A percentile compares a stretch with the other conserved stretches of the same genome.
phyloP scores from a whole-genome alignment of 1,140 invertebrate genomes.

The Mylabris phalerata region DNA sequence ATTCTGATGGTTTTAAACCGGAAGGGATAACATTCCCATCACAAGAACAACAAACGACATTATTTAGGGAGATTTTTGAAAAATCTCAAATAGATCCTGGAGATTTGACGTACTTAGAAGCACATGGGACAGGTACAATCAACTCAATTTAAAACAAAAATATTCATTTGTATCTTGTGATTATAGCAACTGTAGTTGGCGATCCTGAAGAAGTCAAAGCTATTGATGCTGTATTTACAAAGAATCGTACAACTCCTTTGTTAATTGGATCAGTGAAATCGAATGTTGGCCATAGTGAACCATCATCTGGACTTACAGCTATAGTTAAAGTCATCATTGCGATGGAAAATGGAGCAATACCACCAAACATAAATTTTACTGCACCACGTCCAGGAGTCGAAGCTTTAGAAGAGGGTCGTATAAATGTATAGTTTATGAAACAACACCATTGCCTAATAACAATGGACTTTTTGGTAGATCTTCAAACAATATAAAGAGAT shows the following conservation, averaged over 20 bases:
- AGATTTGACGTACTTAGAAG: constrained; percentile 75
- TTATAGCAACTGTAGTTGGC: constrained; percentile 54
- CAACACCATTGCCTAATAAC: constrained; percentile 50
- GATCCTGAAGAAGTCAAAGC: constrained; percentile 86
- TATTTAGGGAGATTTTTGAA: constrained; percentile 80
- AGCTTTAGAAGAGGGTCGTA: constrained; percentile 60
- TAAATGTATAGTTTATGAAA: constrained; percentile 55
- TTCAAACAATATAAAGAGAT: too few species aligned
- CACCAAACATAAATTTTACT: constrained; percentile 74
- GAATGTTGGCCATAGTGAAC: constrained; percentile 89
- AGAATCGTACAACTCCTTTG: constrained; percentile 59
- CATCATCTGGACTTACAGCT: constrained; percentile 79
- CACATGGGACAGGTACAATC: constrained; percentile 73
- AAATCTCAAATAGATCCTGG: constrained; percentile 70
- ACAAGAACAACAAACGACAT: constrained; percentile 67
- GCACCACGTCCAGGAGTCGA: constrained; percentile 65
- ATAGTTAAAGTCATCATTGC: constrained; percentile 73
- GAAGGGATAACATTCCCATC: constrained; percentile 87
- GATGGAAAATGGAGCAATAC: constrained; percentile 65
- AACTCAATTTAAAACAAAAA: too few species aligned
- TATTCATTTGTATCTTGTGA: too few species aligned
- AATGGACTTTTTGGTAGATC: constrained; percentile 45
- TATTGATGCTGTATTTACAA: constrained; percentile 76
- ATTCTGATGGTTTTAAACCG: constrained; percentile 75
- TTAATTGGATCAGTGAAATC: constrained; percentile 87